Conservation (phyloP, 2,113 vertebrate genomes). For the Fukomys damarensis region DNA sequence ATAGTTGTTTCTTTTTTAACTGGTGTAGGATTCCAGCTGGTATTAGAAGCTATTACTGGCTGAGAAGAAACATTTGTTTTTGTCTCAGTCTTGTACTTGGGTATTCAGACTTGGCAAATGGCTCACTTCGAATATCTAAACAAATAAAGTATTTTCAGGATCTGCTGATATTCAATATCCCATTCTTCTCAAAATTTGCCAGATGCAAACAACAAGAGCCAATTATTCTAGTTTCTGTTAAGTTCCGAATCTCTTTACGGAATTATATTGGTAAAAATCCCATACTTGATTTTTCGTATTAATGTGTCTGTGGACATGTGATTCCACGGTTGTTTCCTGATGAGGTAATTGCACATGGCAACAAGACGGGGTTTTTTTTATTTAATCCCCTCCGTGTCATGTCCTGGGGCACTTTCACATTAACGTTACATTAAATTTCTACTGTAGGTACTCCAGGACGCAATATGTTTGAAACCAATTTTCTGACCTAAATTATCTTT, state of each 20-base stretch:
- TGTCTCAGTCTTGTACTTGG: conserved; percentile 58
- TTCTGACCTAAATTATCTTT: background rate
- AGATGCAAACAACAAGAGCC: conserved; percentile 54
- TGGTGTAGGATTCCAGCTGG: conserved; percentile 70
- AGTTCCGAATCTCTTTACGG: conserved; percentile 35
- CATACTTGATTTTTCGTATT: background rate
- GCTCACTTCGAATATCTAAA: conserved; percentile 62
- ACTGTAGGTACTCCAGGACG: background rate
- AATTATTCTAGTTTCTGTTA: conserved; percentile 32
- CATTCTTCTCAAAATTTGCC: conserved; percentile 55
- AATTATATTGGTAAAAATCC: background rate
- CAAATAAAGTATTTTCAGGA: conserved; percentile 69
- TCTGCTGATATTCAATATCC: conserved; percentile 57
- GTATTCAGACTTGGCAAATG: conserved; percentile 62
- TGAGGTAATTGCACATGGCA: background rate
- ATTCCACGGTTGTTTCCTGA: background rate
- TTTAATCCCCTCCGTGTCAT: background rate
- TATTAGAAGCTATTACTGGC: conserved; percentile 67
- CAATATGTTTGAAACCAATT: background rate
- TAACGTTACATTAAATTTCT: background rate
- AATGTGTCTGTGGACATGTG: background rate
- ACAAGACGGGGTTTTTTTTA: background rate
- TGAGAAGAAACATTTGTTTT: conserved; percentile 71
- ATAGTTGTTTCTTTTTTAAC: conserved; percentile 65
- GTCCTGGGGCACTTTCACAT: background rate